phyloP scores from a whole-genome alignment of 2,797 vertebrate genomes.

The Esox masquinongy region DNA sequence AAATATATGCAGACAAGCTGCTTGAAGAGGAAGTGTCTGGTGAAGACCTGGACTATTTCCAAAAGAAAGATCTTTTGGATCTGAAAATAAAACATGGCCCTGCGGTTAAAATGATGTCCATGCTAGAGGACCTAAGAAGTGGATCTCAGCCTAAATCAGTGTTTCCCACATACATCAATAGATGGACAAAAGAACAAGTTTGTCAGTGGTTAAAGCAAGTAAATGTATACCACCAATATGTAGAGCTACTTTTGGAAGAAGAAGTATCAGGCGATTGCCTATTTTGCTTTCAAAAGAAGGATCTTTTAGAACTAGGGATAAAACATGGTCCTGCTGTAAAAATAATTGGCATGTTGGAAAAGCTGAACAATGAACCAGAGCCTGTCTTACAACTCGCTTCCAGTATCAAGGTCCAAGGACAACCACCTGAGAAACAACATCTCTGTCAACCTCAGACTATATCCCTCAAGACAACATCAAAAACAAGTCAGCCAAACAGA shows the following conservation, averaged over 20 bases:
- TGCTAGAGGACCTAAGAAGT: slow-evolving; percentile 33
- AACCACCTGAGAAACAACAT: too few species aligned
- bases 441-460: too few species aligned
- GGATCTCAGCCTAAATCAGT: neutral
- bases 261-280: slow-evolving; percentile 2
- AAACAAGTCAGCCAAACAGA: too few species aligned
- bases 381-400: too few species aligned
- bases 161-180: neutral
- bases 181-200: neutral
- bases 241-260: neutral
- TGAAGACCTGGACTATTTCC: neutral
- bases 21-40: slow-evolving; percentile 22
- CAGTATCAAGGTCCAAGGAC: too few species aligned
- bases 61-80: slow-evolving; percentile 1
- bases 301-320: neutral
- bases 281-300: neutral
- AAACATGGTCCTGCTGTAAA: too few species aligned
- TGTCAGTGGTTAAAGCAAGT: too few species aligned
- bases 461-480: too few species aligned
- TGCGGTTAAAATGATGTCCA: slow-evolving; percentile 54
- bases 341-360: too few species aligned
- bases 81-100: slow-evolving; percentile 32
- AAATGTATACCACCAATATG: neutral
- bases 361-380: too few species aligned
- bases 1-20: neutral